Evolutionary conservation across 1,140 invertebrate species (phyloP).

Genomic region (Bombus terrestris): DNA sequence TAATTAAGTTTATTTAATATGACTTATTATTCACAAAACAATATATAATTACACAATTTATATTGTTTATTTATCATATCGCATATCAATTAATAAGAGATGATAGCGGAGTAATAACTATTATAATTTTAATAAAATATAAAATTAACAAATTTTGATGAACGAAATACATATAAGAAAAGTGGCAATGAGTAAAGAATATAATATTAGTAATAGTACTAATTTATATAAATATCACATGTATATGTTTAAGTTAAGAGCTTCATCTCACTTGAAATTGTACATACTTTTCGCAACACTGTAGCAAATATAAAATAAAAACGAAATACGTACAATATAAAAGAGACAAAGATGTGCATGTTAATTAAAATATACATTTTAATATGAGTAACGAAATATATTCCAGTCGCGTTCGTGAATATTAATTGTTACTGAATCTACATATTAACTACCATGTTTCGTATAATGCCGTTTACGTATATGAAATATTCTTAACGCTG

Average conservation of each 20-base stretch:
- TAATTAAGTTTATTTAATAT: constrained; percentile 22
- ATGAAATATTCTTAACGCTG: neutral
- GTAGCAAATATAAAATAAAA: neutral
- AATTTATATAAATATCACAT: constrained; percentile 35
- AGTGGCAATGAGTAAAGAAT: neutral
- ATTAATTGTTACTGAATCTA: constrained; percentile 25
- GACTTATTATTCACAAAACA: constrained; percentile 27
- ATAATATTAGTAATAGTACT: constrained; percentile 21
- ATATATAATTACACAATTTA: constrained; percentile 1
- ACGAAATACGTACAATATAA: neutral
- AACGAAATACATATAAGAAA: neutral
- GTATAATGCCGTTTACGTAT: neutral
- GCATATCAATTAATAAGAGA: neutral
- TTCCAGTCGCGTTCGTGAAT: neutral
- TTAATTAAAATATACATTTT: constrained; percentile 8
- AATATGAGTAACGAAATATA: constrained; percentile 5
- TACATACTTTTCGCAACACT: neutral
- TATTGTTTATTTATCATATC: neutral
- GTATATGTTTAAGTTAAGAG: constrained; percentile 7
- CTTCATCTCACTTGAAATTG: constrained; percentile 5
- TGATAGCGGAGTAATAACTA: neutral
- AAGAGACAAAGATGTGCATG: constrained; percentile 16
- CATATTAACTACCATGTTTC: neutral
- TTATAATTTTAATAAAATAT: constrained; percentile 21
- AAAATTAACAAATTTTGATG: constrained; percentile 22